Conservation (phyloP, 2,797 vertebrate genomes). For the Pantherophis vulpinus region DNA sequence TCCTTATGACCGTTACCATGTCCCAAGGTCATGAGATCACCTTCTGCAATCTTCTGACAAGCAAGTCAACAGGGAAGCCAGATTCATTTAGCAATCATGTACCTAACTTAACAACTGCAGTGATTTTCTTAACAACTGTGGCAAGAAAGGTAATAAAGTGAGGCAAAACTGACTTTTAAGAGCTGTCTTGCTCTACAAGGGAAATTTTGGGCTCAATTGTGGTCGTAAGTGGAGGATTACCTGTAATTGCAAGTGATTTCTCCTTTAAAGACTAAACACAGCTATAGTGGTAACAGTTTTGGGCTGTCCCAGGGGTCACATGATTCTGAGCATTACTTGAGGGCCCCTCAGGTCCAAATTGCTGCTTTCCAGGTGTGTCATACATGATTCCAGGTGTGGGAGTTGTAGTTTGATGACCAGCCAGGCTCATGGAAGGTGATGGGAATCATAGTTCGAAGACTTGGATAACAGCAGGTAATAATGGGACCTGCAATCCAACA, state of each 20-base stretch:
- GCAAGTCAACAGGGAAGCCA: no score
- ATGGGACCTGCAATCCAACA: background rate
- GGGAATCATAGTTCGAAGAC: background rate
- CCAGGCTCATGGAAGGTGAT: background rate
- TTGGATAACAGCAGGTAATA: background rate
- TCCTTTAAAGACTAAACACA: background rate
- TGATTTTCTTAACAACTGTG: background rate
- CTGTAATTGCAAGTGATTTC: background rate
- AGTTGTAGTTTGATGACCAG: background rate
- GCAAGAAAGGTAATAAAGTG: no score
- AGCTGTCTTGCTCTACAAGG: background rate
- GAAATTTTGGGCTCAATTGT: background rate
- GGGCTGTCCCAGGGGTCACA: background rate
- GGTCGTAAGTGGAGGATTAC: rapidly evolving
- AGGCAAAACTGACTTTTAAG: background rate
- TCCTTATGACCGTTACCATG: background rate
- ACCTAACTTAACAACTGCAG: background rate
- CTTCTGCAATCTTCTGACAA: background rate
- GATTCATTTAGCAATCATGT: background rate
- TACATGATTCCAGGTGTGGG: background rate
- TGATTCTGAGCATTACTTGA: background rate
- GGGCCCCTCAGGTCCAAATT: background rate
- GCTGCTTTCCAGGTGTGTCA: background rate
- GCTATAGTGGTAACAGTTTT: background rate
- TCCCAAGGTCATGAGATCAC: background rate